phyloP scores from a whole-genome alignment of 2,888 invertebrate species.

The Epistrophe eligans region DNA sequence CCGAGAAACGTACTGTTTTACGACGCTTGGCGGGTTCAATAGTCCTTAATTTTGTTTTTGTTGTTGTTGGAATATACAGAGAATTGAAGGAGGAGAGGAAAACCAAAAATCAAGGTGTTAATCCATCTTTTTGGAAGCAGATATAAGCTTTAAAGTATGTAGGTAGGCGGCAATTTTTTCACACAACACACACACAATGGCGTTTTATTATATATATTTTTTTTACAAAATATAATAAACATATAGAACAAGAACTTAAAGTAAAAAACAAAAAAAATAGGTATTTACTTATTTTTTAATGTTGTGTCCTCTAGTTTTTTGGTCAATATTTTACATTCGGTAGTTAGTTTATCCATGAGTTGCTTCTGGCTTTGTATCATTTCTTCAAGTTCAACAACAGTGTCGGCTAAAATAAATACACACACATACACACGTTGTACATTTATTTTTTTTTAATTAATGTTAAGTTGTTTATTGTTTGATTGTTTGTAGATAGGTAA shows the following conservation, averaged over 20 bases:
- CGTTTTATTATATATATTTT: conserved; percentile 12
- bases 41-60: conserved; percentile 52
- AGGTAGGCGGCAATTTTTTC: conserved; percentile 43
- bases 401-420: conserved; percentile 89
- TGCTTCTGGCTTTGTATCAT: conserved; percentile 96
- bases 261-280: conserved; percentile 39
- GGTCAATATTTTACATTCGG: conserved; percentile 94
- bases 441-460: conserved; percentile 32
- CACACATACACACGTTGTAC: conserved; percentile 63
- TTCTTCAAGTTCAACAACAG: conserved; percentile 94
- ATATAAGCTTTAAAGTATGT: conserved; percentile 53
- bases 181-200: conserved; percentile 58
- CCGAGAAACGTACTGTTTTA: conserved; percentile 77
- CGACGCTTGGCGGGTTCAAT: conserved; percentile 68
- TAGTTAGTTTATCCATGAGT: conserved; percentile 96
- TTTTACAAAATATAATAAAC: conserved; percentile 9
- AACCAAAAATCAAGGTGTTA: conserved; percentile 79
- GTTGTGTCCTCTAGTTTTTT: conserved; percentile 95
- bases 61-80: conserved; percentile 9
- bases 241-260: conserved; percentile 12
- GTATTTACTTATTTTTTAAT: conserved; percentile 91
- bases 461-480: conserved; percentile 39
- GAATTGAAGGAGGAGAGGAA: conserved; percentile 62
- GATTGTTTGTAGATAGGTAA: not conserved
- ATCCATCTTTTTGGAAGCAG: conserved; percentile 71